Evolutionary conservation across 2,797 vertebrate genomes (phyloP).

Genomic region (Balearica regulorum): DNA sequence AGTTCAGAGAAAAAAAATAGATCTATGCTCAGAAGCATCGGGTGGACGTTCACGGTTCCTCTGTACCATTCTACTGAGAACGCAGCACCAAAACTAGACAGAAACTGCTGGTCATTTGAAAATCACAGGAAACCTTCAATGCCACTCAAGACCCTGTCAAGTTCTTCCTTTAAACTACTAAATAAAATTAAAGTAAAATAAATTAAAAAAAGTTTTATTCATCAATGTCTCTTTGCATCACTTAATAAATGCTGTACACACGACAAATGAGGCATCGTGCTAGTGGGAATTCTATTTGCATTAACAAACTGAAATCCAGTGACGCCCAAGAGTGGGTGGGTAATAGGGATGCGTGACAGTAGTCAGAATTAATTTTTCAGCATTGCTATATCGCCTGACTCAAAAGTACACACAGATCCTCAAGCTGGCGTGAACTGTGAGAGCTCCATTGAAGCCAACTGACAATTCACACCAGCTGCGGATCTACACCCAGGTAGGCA

Average conservation of each 20-base stretch:
- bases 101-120: not conserved
- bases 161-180: not conserved
- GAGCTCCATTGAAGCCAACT: constrained; percentile 31
- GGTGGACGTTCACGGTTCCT: not conserved
- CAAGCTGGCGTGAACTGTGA: not conserved
- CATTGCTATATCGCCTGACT: not conserved
- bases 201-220: not conserved
- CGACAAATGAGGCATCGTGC: not conserved
- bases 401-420: not conserved
- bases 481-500: not conserved
- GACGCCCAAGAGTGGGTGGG: constrained; percentile 7
- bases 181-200: not conserved
- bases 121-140: not conserved
- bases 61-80: not conserved
- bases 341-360: constrained; percentile 1
- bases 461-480: constrained; percentile 4
- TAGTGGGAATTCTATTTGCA: not conserved
- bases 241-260: not conserved
- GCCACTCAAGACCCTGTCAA: not conserved
- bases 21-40: accelerated
- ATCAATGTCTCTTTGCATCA: not conserved
- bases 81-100: not conserved
- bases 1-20: not conserved
- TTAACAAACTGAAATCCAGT: not conserved
- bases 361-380: constrained; percentile 10